Conservation (phyloP, 2,797 vertebrate genomes). For the Cossypha niveicapilla region DNA sequence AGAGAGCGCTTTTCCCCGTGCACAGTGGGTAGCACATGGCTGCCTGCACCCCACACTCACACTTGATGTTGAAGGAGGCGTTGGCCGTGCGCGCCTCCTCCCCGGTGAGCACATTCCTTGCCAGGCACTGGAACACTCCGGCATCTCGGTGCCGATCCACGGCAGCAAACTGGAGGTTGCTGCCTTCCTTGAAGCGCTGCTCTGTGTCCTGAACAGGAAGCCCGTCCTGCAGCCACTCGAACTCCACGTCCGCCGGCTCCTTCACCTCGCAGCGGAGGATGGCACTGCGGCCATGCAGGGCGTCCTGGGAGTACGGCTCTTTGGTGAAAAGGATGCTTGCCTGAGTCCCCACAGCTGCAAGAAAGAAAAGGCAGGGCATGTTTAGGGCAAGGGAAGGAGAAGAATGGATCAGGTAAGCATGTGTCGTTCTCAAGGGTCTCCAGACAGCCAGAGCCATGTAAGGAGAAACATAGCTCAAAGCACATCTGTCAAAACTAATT, state of each 20-base stretch:
- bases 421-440: neutral
- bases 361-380: neutral
- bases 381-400: neutral
- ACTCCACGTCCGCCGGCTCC: constrained; percentile 65
- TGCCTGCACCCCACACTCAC: constrained; percentile 74
- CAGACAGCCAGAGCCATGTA: neutral
- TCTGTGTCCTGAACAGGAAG: constrained; percentile 74
- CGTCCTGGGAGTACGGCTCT: constrained; percentile 96
- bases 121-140: constrained; percentile 88
- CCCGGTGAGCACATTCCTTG: constrained; percentile 63
- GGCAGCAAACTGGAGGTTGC: constrained; percentile 88
- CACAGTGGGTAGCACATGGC: neutral
- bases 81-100: constrained; percentile 81
- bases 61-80: constrained; percentile 97
- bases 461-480: neutral
- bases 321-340: constrained; percentile 86
- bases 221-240: constrained; percentile 85
- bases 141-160: constrained; percentile 86
- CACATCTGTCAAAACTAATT: neutral
- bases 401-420: neutral
- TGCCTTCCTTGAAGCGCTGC: constrained; percentile 86
- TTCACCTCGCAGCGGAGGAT: constrained; percentile 94
- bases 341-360: constrained; percentile 74
- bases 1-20: accelerated
- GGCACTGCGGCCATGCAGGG: constrained; percentile 90